Evolutionary conservation across 2,113 vertebrate species (phyloP).

Genomic region (Cryptomyrus ogoouensis): DNA sequence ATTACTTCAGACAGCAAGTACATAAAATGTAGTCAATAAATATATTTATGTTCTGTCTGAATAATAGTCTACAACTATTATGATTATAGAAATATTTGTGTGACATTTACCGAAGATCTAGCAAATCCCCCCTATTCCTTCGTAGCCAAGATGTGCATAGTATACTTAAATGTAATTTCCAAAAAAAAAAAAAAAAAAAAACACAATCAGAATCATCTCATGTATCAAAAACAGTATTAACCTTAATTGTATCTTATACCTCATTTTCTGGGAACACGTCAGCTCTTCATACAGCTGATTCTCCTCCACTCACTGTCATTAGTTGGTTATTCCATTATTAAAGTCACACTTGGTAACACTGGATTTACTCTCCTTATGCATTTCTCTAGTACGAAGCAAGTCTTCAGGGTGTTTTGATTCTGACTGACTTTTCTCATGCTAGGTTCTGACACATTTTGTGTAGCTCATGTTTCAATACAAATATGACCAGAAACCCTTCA

Average conservation of each 20-base stretch:
- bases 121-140: not conserved
- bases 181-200: not conserved
- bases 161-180: not conserved
- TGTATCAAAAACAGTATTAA: not conserved
- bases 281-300: not conserved
- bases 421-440: not conserved
- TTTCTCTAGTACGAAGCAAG: not conserved
- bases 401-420: not conserved
- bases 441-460: not conserved
- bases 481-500: not conserved
- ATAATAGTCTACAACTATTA: constrained; percentile 23
- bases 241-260: not conserved
- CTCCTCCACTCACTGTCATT: not conserved
- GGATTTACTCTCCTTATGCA: not conserved
- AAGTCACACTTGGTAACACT: not conserved
- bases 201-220: not conserved
- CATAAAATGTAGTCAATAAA: constrained; percentile 27
- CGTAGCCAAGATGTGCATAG: not conserved
- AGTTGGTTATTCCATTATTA: not conserved
- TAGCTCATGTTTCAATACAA: not conserved
- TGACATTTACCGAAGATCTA: constrained; percentile 34
- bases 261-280: not conserved
- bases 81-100: constrained; percentile 29
- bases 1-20: constrained; percentile 6
- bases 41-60: constrained; percentile 34